These are phyloP conservation scores for Ceuthmochares aereus DNA, from an alignment of 2,113 vertebrate genomes.

Conservation along the genomic window DNA sequence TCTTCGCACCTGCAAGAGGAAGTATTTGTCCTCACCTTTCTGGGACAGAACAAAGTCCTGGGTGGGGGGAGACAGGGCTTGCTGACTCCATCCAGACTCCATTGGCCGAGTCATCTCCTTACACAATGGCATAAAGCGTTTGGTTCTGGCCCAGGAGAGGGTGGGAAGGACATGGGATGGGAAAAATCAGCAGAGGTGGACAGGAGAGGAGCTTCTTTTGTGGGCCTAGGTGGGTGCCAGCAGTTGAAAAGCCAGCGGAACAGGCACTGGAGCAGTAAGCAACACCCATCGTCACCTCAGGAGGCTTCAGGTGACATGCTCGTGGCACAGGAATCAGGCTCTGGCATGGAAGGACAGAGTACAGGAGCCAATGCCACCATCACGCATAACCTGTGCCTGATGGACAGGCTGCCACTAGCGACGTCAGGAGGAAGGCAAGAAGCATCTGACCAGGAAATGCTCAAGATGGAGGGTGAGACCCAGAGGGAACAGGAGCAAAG, in stretches of 20 bases:
- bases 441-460: background rate
- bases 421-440: background rate
- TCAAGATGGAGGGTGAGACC: background rate
- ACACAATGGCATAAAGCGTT: background rate
- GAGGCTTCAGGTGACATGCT: background rate
- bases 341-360: background rate
- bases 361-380: background rate
- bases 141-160: background rate
- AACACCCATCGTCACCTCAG: background rate
- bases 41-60: background rate
- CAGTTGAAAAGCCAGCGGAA: background rate
- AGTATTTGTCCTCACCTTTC: background rate
- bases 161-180: background rate
- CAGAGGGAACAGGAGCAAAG: background rate
- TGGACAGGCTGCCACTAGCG: background rate
- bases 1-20: conserved; percentile 82
- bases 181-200: background rate
- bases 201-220: background rate
- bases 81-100: background rate
- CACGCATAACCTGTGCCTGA: background rate
- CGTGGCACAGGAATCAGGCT: background rate
- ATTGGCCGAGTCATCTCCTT: background rate
- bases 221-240: background rate
- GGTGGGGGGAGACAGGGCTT: background rate
- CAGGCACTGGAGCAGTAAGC: background rate